Evolutionary conservation across 2,888 invertebrate genomes (phyloP), one percentile per base, ranked within the genome.

Genomic region (Thera obeliscata): DNA sequence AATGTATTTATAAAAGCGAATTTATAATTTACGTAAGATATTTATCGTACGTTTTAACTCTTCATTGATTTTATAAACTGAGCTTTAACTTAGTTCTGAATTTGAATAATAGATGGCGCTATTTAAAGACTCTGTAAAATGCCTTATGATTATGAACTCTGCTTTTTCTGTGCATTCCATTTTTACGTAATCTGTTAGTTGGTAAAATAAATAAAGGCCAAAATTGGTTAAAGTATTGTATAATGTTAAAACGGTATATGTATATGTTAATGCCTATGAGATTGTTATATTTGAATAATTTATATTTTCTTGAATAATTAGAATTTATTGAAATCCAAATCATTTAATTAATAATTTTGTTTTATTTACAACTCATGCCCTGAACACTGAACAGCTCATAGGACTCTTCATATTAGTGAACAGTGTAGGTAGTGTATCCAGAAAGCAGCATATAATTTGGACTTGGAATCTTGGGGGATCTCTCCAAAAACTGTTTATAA

Each of bases 251-350:
- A 43, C 56, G 54, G 67, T 55, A 48, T 60, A 63, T 22, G 56
- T 61, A 56, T 56, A n/a, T 52, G 64, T 68, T 74, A 65, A 66
- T 56, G 74, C 73, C 73, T 71, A 71, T 65, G 70, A 74, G 69
- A 74, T 73, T 74, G 73, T 74, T 74, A 73, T 61, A 73, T 67
- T 70, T 72, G 64, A 64, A 70, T 73, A 67, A 67, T 73, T 69
- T 74, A 73, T 74, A 46, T 74, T 71, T 74, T 50, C 62, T 61
- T 22, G 22, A 69, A 69, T 59, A 71, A 56, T 70, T 67, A 69
- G 50, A 67, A 64, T 74, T 73, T 73, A 74, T 66, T 71, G 69
- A 69, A 72, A 55, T 59, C 12, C 12, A 11, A 50, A 56, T 56
- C 7, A 56, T 38, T 54, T 55, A 33, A 8, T 33, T 55, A 33